A percentile compares a stretch with the other conserved stretches of the same genome.
These are phyloP conservation scores for Micronycteris hirsuta DNA, from an alignment of 2,113 vertebrate species.

Conservation along the genomic window DNA sequence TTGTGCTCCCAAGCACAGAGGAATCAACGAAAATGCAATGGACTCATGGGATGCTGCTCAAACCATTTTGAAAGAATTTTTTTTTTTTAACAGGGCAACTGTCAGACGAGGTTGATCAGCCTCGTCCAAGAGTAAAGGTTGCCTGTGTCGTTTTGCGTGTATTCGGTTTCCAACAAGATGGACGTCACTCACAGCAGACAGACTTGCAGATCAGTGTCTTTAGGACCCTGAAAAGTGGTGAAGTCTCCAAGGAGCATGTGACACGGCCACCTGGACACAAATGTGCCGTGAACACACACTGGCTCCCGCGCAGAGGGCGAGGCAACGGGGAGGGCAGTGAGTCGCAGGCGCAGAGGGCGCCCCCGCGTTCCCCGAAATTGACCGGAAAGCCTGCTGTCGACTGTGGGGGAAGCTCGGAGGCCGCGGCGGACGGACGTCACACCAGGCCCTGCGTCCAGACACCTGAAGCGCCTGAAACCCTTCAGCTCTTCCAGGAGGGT, in stretches of 20 bases:
- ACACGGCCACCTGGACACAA: background rate
- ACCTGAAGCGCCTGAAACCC: background rate
- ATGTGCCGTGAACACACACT: background rate
- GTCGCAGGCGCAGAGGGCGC: accelerated
- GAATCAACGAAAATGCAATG: background rate
- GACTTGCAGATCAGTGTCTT: background rate
- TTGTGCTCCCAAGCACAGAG: background rate
- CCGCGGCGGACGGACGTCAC: background rate
- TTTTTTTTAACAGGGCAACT: background rate
- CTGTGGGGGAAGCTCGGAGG: background rate
- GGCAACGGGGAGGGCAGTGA: background rate
- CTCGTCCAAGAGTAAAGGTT: background rate
- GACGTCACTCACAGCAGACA: background rate
- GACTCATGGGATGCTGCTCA: background rate
- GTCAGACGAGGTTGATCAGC: too few relatives aligned
- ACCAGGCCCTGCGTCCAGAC: background rate
- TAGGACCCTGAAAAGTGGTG: background rate
- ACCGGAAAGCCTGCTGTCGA: background rate
- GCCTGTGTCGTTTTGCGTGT: background rate
- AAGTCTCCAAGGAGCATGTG: background rate
- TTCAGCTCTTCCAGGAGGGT: too few relatives aligned
- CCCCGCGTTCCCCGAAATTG: background rate
- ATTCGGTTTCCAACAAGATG: background rate
- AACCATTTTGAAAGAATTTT: background rate
- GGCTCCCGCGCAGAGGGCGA: background rate